A percentile compares a stretch with the other conserved stretches of the same genome.
These are phyloP conservation scores for Drosophila pseudotalamancana DNA, from an alignment of 2,888 invertebrate species.

Conservation along the genomic window DNA sequence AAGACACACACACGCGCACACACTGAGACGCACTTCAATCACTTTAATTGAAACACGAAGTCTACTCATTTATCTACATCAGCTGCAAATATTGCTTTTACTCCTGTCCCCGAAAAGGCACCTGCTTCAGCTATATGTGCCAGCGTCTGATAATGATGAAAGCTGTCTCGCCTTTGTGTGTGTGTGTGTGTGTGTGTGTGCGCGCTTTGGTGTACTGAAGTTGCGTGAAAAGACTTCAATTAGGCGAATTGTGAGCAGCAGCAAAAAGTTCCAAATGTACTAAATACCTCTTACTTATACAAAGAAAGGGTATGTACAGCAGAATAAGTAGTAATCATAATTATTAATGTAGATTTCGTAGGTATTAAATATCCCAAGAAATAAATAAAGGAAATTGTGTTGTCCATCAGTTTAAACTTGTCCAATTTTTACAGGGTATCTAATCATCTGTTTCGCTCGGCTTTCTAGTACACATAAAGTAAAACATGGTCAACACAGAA, in stretches of 20 bases:
- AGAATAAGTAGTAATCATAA: too few relatives aligned
- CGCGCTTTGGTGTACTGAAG: slow-evolving; percentile 22
- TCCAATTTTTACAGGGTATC: slow-evolving; percentile 15
- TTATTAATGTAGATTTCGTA: too few relatives aligned
- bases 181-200: slow-evolving; percentile 8
- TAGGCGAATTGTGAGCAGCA: slow-evolving; percentile 65
- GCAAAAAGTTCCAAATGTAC: slow-evolving; percentile 29
- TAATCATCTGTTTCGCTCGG: slow-evolving; percentile 11
- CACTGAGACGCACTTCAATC: slow-evolving; percentile 64
- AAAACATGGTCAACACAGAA: slow-evolving; percentile 2
- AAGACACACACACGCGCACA: slow-evolving; percentile 4
- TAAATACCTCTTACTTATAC: neutral
- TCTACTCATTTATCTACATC: slow-evolving; percentile 80
- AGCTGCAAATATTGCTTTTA: slow-evolving; percentile 76
- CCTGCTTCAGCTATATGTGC: slow-evolving; percentile 17
- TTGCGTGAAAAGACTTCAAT: slow-evolving; percentile 73
- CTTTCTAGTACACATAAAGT: slow-evolving; percentile 7
- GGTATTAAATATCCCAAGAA: too few relatives aligned
- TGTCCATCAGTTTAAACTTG: too few relatives aligned
- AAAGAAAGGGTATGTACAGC: neutral
- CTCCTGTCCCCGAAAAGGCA: neutral
- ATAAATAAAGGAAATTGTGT: too few relatives aligned
- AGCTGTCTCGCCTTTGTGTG: slow-evolving; percentile 33
- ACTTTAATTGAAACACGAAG: slow-evolving; percentile 79
- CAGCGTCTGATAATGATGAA: slow-evolving; percentile 57